Evolutionary conservation across 2,797 vertebrate species (phyloP).

Genomic region (Peromyscus melanophrys): DNA sequence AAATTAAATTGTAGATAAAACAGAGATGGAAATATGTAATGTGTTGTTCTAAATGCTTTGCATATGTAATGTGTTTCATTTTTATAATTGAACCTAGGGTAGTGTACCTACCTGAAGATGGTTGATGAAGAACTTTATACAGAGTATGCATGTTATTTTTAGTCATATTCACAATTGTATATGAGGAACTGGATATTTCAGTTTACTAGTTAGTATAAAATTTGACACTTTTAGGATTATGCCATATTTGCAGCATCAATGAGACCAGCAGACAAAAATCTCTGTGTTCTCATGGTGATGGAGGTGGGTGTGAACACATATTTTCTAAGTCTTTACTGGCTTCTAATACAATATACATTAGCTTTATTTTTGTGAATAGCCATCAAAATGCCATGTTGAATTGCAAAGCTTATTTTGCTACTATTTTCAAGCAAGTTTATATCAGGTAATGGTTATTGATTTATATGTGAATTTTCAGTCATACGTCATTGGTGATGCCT

Average conservation of each 20-base stretch:
- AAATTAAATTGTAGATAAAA: not conserved
- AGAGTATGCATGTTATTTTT: not conserved
- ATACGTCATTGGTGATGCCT: not conserved
- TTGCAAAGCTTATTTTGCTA: not conserved
- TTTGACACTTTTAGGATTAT: not conserved
- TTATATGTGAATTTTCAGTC: not conserved
- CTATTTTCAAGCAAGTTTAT: not conserved
- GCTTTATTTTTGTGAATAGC: not conserved
- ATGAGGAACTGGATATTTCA: not conserved
- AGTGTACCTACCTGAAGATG: too few relatives aligned
- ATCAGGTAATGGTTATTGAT: not conserved
- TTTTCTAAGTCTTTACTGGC: not conserved
- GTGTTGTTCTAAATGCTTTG: not conserved
- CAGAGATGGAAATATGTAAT: not conserved
- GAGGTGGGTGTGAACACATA: not conserved
- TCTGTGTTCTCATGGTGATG: not conserved
- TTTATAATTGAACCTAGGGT: not conserved
- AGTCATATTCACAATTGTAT: not conserved
- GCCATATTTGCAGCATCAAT: not conserved
- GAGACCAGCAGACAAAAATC: not conserved
- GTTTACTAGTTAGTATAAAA: not conserved
- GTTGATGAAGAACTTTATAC: too few relatives aligned
- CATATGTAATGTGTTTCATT: not conserved
- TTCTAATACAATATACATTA: not conserved
- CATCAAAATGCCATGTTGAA: not conserved